Evolutionary conservation across 2,797 vertebrate species (phyloP).

Genomic region (Mormyrops attenuatus): DNA sequence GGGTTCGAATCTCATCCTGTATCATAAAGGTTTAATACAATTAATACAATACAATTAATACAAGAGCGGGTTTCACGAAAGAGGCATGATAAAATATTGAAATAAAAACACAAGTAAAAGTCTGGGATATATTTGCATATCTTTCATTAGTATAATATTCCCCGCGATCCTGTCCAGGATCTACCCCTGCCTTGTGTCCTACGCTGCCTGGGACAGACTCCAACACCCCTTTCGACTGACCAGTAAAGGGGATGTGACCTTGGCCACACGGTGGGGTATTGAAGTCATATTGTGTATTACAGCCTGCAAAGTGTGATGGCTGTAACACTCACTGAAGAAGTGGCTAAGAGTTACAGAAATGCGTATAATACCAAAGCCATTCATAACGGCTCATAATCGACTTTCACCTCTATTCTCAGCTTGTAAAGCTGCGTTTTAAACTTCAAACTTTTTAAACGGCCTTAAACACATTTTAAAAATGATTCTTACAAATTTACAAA

Average conservation of each 20-base stretch:
- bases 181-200: background rate
- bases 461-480: background rate
- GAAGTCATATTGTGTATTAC: background rate
- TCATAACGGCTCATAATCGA: background rate
- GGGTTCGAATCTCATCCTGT: too few relatives aligned
- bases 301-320: background rate
- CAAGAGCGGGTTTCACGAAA: background rate
- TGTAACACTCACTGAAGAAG: background rate
- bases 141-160: background rate
- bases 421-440: background rate
- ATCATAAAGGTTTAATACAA: too few relatives aligned
- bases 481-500: background rate
- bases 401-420: background rate
- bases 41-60: background rate
- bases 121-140: background rate
- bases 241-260: background rate
- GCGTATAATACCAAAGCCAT: background rate
- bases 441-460: background rate
- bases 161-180: background rate
- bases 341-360: background rate
- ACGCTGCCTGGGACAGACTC: background rate
- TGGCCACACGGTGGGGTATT: background rate
- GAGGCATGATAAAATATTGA: background rate
- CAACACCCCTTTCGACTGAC: background rate
- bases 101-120: background rate